Base-by-base conservation (phyloP, 92 coral and sea anemone genomes). In the Plumapathes pennacea region DNA sequence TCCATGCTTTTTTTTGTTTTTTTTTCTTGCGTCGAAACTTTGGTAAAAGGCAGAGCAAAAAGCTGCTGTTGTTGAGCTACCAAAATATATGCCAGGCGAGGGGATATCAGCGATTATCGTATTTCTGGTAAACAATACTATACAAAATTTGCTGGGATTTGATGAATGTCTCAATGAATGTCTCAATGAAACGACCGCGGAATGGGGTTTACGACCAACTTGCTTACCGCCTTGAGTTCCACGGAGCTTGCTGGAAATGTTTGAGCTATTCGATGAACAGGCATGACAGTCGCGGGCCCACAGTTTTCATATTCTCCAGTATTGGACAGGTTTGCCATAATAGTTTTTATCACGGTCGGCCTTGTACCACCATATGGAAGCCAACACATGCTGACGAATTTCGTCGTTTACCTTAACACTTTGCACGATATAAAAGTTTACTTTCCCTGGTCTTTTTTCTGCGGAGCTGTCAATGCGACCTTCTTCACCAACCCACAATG, bases 271-370 rank as follows among this genome's bases (percentile, higher is more conserved):
- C 74, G 46, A 20, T 74, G 81, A 27, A 64, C 81, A 13, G 81
- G 81, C 70, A 73, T 53, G 31, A 73, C 62, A 21, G 20, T 1
- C 10, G 65, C 63, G 5, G 81, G 53, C 9, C 73, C 66, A 63
- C 64, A 38, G 45, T 27, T 8, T 14, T 50, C 81, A 73, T 36
- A 24, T n/a, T 48, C 60, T 53, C 74, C 74, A 66, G 5, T 38
- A 50, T 9, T 72, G 58, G 10, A 53, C 32, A 34, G 72, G 80
- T 9, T 72, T 62, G 4, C 68, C 54, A 57, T 26, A 72, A 4
- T 13, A 21, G 21, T 53, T 64, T 22, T 49, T 10, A 21, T 52
- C 63, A 14, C 43, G n/a, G 54, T 72, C 58, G 2, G 15, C 18
- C 6, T 43, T 9, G 20, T 74, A 32, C 81, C 73, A 74, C 42